These are phyloP conservation scores for Gallinago undulata DNA, from an alignment of 2,113 vertebrate species.

Conservation along the genomic window DNA sequence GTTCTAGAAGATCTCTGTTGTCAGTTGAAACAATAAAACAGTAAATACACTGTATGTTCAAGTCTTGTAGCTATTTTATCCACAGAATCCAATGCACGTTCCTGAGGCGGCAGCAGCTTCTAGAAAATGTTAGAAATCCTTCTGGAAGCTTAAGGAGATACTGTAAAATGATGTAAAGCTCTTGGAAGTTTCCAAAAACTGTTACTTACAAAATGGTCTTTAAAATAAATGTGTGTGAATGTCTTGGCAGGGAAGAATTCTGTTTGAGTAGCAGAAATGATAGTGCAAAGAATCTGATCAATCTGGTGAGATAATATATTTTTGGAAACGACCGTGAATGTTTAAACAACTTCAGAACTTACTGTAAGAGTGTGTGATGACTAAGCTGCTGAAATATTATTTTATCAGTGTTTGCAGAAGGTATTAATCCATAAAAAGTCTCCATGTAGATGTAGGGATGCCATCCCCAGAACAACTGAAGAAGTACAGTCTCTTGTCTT, in stretches of 20 bases:
- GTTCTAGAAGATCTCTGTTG: neutral
- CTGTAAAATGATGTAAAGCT: neutral
- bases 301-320: neutral
- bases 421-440: neutral
- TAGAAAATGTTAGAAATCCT: neutral
- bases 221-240: neutral
- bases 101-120: neutral
- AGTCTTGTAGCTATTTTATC: neutral
- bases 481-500: neutral
- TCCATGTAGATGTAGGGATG: neutral
- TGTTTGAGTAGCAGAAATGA: neutral
- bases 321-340: neutral
- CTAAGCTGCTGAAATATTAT: neutral
- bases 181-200: neutral
- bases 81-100: rapidly evolving
- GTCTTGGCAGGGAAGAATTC: neutral
- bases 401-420: neutral
- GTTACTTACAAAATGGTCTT: neutral
- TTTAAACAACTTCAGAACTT: neutral
- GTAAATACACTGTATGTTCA: neutral
- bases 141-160: neutral
- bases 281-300: neutral
- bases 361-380: neutral
- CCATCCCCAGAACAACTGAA: neutral
- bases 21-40: neutral